Base-by-base conservation (phyloP, 2,888 invertebrate genomes). In the Polietes domitor region DNA sequence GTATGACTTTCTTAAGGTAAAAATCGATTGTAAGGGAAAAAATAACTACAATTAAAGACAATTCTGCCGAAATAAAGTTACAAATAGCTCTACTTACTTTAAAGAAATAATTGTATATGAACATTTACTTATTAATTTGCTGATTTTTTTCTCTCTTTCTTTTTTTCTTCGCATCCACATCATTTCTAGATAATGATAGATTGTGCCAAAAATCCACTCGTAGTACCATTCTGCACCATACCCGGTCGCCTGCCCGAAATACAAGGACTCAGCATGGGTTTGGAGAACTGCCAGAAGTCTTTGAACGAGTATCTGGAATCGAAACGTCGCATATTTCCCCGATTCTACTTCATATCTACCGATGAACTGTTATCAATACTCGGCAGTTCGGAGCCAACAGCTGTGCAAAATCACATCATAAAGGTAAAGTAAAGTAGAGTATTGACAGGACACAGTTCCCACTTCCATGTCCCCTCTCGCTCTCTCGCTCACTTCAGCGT, bases 321-420 rank as follows among this genome's bases (percentile, higher is more conserved):
- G 0, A 98, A 98, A 92, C 93, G 98, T 65, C 94, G 96, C 83
- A 94, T 97, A 85, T 98, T 98, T 91, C 97, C 98, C 2, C 92
- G 98, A 72, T 98, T 98, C 92, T 98, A 96, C 93, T 98, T 98
- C 92, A 96, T 98, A 89, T 98, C 98, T 2, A 98, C 98, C 32
- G 98, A 98, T 89, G 98, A 98, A 91, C 92, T 98, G 86, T 93
- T 98, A 7, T 96, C 97, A 1, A 97, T 98, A 87, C 94, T 98
- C 72, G 98, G 98, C 15, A 97, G 96, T 90, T 96, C 96, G 86
- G 96, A 97, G 85, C 96, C 97, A 10, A 94, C 93, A 74, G 96
- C 96, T 88, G 97, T 98, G 9, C 98, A 98, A 91, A 97, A 98
- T 88, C 97, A 98, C 89, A 97, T 98, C 94, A 96, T 97, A 76